Base-by-base conservation (phyloP, 2,797 vertebrate species). In the Ceryle rudis region DNA sequence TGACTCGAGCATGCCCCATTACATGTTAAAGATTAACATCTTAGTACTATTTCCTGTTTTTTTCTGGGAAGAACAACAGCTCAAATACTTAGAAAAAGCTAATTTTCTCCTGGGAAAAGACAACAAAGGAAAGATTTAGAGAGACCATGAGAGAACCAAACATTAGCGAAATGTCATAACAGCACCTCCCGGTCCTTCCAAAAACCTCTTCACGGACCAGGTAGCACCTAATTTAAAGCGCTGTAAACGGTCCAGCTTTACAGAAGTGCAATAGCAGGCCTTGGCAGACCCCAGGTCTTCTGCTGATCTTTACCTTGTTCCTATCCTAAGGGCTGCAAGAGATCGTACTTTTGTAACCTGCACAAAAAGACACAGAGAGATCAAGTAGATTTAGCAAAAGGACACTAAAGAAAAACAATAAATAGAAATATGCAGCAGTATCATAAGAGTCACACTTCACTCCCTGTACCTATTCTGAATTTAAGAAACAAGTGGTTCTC, bases 311-410 rank as follows among this genome's bases (percentile, higher is more conserved):
- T 80, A 92, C 83, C 60, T 87, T 49, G 81, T 90, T 95, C 86
- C 96, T 96, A 97, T 97, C 96, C 97, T 94, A 97, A 96, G 83
- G 96, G 93, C 95, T 89, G 91, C 96, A 96, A 75, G 81, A 94
- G 77, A 92, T 95, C 94, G 90, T 96, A 96, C 69, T 89, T 97
- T 97, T 96, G 97, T 96, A 96, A 97, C 97, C 98, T 98, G 97
- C 88, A 86, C 42, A 89, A 66, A 97, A 96, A 97, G 97, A 98
- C 96, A 98, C 72, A 97, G 93, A 97, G 83, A 97, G 90, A 97
- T 75, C 93, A 79, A 93, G 95, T 0, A 95, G 87, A 78, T 97
- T 97, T 94, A 97, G 96, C 81, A 95, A 85, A 84, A 82, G 55
- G 51, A 75, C 62, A 91, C 37, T 25, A 9, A 61, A 71, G 54